Base-by-base conservation (phyloP, 2,888 invertebrate species). In the Heliconius hortense region DNA sequence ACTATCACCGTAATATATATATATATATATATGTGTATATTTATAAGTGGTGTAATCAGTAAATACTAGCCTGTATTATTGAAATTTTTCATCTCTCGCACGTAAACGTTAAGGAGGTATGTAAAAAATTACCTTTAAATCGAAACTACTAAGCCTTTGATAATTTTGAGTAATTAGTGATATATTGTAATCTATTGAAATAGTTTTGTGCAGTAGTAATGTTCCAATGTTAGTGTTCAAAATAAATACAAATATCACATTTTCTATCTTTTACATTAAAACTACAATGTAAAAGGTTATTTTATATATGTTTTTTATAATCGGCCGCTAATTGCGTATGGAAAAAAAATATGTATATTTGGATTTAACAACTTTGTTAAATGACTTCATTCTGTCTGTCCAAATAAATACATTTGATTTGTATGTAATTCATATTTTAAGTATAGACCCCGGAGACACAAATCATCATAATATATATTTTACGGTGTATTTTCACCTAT, bases 81-180 rank as follows among this genome's bases (percentile, higher is more conserved):
- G 53, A 28, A 43, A 64, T 74, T 63, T 35, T 69, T 53, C 48
- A 63, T 53, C 63, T 31, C 26, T 69, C 59, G 39, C 31, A 28
- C 28, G n/a, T 56, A 56, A 70, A 64, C 70, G n/a, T 26, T 24
- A 39, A 59, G 69, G 64, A 74, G 70, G 74, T 75, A 75, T 66
- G 64, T 71, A 64, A 43, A 74, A 48, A 75, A 18, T 39, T 74
- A 69, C 70, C 28, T 56, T 39, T 59, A 64, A 43, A 70, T 74
- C 35, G 8, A 68, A 68, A 68, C n/a, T 31, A 53, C 21, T 69
- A 69, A 56, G 31, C 53, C 48, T 69, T 69, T 69, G 69, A 56
- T 31, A 69, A 35, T 56, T 35, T n/a, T 24, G 35, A 31, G 31
- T 56, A n/a, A 31, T 56, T 69, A 56, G n/a, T 31, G 8, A 31